Percentiles rank a stretch among this genome's conserved stretches.
Evolutionary conservation across 2,797 vertebrate genomes (phyloP).

Genomic region (Megaceryle alcyon): DNA sequence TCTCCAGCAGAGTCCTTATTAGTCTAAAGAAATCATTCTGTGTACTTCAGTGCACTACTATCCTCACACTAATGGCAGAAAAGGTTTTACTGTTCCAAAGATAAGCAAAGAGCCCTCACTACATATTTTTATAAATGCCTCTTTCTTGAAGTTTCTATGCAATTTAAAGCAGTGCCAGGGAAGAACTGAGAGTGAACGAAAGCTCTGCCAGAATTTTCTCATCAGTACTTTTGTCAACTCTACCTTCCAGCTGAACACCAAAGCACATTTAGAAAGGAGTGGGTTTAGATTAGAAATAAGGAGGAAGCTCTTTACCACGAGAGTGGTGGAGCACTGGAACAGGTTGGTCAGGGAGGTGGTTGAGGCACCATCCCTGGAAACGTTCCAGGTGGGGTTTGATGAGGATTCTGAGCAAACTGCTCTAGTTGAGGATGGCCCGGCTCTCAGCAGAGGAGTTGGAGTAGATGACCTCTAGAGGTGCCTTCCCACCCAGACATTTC

Average conservation of each 20-base stretch:
- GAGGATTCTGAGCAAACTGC: too few species aligned
- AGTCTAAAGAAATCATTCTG: not conserved
- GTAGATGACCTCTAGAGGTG: too few species aligned
- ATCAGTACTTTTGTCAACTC: not conserved
- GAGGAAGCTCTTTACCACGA: too few species aligned
- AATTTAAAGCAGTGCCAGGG: slow-evolving; percentile 22
- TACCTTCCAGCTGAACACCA: not conserved
- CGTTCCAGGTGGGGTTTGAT: too few species aligned
- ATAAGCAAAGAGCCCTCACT: not conserved
- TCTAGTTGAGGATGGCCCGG: too few species aligned
- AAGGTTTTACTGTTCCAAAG: not conserved
- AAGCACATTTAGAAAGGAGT: not conserved
- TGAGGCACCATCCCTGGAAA: too few species aligned
- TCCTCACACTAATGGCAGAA: not conserved
- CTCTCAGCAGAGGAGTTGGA: too few species aligned
- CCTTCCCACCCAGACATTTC: too few species aligned
- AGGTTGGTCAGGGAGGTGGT: too few species aligned
- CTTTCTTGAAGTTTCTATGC: not conserved
- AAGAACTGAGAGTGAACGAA: not conserved
- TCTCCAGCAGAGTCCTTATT: not conserved
- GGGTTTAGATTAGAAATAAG: too few species aligned
- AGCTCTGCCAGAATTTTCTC: slow-evolving; percentile 12
- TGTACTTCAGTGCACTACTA: not conserved
- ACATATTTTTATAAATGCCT: slow-evolving; percentile 25
- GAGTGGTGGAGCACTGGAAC: too few species aligned